Evolutionary conservation across 37 sponge, comb jelly and placozoan species (phyloP), one percentile per base, ranked within the genome.

Genomic region (Lycopodina hypogea): DNA sequence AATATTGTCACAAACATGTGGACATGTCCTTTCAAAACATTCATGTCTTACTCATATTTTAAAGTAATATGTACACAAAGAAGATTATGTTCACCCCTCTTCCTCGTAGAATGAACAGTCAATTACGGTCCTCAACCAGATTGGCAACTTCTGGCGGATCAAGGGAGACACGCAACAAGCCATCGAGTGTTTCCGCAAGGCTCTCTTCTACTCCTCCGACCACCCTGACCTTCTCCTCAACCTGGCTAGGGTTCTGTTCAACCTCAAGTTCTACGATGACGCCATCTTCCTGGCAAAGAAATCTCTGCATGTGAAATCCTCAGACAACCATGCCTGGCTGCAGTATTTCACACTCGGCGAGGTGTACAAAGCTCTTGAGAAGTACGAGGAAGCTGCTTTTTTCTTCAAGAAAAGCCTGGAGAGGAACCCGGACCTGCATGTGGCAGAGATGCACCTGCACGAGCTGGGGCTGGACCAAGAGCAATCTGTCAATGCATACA

Each of bases 91-190:
- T n/a, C n/a, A n/a, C n/a, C n/a, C n/a, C n/a, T n/a, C n/a, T n/a
- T n/a, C n/a, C 59, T 65, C 17, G 35, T 42, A 91, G 89, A 78
- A 77, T 34, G 74, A 78, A 4, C 30, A 81, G 8, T 82, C 86
- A 8, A 36, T 83, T 18, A 84, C 70, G 33, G 86, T 93, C 0
- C 72, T 86, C 55, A 93, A 93, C 71, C 90, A 89, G 42, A 79
- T 94, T 70, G 95, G 95, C 9, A 94, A 94, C 86, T 94, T 80
- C 50, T 94, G 95, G 95, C 75, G 95, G 38, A 87, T 94, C 45
- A 87, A 81, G 40, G 95, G 95, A 11, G 76, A 90, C 85, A 94
- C 90, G 22, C 85, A 86, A 24, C 67, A 60, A 29, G 91, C 95
- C n/a, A 87, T 94, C 15, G 95, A 94, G 67, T 94, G 95, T 56